phyloP scores from a whole-genome alignment of 2,113 vertebrate species.

The Chrysemys picta region DNA sequence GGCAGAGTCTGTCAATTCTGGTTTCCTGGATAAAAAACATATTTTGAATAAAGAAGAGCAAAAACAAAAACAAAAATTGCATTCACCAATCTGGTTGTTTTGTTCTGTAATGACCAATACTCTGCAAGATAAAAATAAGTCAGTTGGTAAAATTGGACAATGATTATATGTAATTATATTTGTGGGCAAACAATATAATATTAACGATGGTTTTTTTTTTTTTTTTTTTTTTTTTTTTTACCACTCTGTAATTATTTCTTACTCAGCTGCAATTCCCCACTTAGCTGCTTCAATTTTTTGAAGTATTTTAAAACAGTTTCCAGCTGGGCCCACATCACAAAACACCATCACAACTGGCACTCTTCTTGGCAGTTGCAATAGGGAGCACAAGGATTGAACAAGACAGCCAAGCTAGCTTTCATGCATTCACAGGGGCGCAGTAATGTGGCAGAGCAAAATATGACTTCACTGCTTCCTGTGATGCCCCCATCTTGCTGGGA shows the following conservation, averaged over 20 bases:
- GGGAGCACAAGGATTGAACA: background rate
- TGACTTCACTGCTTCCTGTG: background rate
- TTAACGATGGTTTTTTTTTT: background rate
- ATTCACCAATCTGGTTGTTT: background rate
- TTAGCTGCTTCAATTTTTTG: background rate
- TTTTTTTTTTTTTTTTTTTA: background rate
- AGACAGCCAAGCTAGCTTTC: background rate
- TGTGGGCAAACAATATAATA: background rate
- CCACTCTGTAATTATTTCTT: background rate
- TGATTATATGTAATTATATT: background rate
- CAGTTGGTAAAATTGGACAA: background rate
- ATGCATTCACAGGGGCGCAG: background rate
- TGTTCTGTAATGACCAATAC: background rate
- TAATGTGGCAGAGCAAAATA: background rate
- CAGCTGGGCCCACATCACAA: background rate
- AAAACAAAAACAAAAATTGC: background rate
- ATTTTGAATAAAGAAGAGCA: slow-evolving; percentile 54
- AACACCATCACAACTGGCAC: background rate
- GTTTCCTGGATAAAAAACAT: slow-evolving; percentile 84
- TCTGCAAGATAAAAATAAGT: slow-evolving; percentile 1
- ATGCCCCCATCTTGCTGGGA: background rate
- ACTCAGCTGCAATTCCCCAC: background rate
- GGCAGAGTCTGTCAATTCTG: slow-evolving; percentile 90
- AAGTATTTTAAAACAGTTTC: background rate
- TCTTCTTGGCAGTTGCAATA: background rate